Evolutionary conservation across 2,113 vertebrate genomes (phyloP), one percentile per base, ranked within the genome.

Genomic region (Parotia lawesii): DNA sequence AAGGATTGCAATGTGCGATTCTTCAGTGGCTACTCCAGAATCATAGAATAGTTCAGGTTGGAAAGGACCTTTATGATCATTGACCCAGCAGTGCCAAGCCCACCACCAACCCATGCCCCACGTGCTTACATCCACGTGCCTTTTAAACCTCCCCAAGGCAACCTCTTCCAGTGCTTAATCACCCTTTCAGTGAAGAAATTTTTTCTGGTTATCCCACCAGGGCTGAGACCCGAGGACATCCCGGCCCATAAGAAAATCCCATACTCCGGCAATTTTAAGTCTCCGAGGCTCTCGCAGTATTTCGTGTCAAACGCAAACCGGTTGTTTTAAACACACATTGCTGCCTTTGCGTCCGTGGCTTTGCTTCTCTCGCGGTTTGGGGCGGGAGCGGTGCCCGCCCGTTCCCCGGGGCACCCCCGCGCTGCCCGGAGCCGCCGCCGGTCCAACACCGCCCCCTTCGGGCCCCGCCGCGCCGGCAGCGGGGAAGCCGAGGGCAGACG

Each of bases 261-360:
- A 0, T 2, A 7, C 27, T 47, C 27, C 0, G 14, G 3, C 27
- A 12, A 5, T 71, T 28, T 1, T 3, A 11, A 15, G 1, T 3
- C 22, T 6, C 10, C 1, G 6, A 19, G 7, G 24, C 27, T 48
- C 6, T 28, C 2, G 5, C 0, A 3, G 31, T 3, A 3, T 15
- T 19, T 6, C 0, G 3, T 0, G 28, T 0, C 29, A 16, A n/a
- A 19, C 1, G 4, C 38, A 7, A 6, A 2, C 4, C 4, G 13
- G 4, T 3, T 4, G 61, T 18, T 81, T 9, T 0, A 23, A 17
- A 11, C 7, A 1, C 53, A 2, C 15, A 1, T 0, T 0, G 6
- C 24, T 0, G 24, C 48, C 15, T 8, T 8, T 0, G 15, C 54
- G 3, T 5, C 9, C 11, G 5, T 0, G 28, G 6, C 6, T 4